Percentiles rank a stretch among this genome's conserved stretches.
phyloP scores from a whole-genome alignment of 2,888 invertebrate species.

The Seira ritae region DNA sequence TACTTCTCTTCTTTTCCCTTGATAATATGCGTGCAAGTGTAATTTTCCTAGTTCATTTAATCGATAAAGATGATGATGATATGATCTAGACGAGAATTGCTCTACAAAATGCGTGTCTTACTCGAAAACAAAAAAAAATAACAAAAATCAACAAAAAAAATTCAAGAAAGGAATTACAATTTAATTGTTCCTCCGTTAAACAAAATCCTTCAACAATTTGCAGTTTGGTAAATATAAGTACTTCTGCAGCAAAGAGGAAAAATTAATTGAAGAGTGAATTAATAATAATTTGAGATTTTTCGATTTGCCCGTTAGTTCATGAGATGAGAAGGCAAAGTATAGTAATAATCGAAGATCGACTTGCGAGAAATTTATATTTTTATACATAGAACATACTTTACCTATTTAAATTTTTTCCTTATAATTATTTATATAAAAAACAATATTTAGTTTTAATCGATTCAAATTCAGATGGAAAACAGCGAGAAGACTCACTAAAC shows the following conservation, averaged over 20 bases:
- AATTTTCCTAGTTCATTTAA: background rate
- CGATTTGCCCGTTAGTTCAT: background rate
- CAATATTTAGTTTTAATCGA: background rate
- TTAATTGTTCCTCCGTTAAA: background rate
- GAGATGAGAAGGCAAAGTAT: no score
- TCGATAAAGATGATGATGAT: background rate
- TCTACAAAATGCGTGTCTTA: background rate
- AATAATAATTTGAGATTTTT: background rate
- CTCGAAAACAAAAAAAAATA: background rate
- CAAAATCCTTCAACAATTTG: no score
- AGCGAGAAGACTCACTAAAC: background rate
- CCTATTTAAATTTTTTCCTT: slow-evolving; percentile 7
- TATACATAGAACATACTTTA: background rate
- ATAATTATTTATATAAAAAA: slow-evolving; percentile 7
- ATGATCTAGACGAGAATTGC: background rate
- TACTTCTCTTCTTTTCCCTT: background rate
- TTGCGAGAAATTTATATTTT: slow-evolving; percentile 10
- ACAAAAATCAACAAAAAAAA: background rate
- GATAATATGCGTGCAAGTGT: background rate
- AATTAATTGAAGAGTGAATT: background rate
- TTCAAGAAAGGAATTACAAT: background rate
- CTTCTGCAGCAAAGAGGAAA: no score
- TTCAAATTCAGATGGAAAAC: background rate
- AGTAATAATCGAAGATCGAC: no score
- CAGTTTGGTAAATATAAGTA: background rate